phyloP scores from a whole-genome alignment of 2,888 invertebrate genomes.

The Merodon equestris region DNA sequence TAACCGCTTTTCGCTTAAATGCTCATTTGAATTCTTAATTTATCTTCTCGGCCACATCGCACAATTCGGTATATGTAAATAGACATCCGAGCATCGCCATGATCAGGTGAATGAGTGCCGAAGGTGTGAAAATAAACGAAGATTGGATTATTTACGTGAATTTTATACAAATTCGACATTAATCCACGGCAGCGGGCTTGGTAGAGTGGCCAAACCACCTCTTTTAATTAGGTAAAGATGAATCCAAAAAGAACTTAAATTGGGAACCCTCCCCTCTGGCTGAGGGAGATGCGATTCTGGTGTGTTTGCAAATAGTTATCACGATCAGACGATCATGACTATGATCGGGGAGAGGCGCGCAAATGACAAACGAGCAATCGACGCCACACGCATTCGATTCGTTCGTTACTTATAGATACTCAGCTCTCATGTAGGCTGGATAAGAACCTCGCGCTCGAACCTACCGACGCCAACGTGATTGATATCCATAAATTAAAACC shows the following conservation, averaged over 20 bases:
- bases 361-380: conserved; percentile 3
- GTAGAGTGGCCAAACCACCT: conserved; percentile 1
- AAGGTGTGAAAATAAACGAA: conserved; percentile 60
- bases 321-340: conserved; percentile 13
- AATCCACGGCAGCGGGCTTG: conserved; percentile 27
- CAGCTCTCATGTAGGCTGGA: conserved; percentile 2
- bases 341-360: too few relatives aligned
- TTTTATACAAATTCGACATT: conserved; percentile 51
- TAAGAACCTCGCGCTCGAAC: too few relatives aligned
- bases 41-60: neutral
- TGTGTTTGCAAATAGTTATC: conserved; percentile 47
- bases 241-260: too few relatives aligned
- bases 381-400: conserved; percentile 8
- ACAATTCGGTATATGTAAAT: conserved; percentile 35
- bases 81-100: conserved; percentile 43
- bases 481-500: conserved; percentile 65
- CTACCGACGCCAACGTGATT: conserved; percentile 57
- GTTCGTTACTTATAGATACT: neutral
- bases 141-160: conserved; percentile 45
- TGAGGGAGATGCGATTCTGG: conserved; percentile 15
- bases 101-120: conserved; percentile 42
- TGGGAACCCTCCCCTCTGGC: too few relatives aligned
- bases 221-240: conserved; percentile 38
- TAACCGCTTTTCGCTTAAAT: conserved; percentile 32
- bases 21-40: conserved; percentile 55